These are phyloP conservation scores for Leptarthrus brevirostris DNA, from an alignment of 2,888 invertebrate species.

Conservation along the genomic window DNA sequence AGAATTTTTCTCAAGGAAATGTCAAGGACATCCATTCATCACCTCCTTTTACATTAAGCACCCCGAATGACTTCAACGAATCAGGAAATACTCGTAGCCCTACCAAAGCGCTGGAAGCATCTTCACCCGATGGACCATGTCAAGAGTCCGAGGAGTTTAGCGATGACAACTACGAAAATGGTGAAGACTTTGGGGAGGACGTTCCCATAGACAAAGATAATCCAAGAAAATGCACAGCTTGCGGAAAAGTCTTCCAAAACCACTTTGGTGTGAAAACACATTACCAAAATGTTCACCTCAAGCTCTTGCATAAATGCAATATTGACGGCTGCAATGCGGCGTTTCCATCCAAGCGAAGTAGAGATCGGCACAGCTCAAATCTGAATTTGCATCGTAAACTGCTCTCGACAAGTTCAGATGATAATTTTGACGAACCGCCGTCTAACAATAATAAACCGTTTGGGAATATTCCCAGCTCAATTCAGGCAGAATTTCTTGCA, in stretches of 20 bases:
- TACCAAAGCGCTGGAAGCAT: conserved; percentile 70
- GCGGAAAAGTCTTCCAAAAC: conserved; percentile 93
- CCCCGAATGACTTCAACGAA: conserved; percentile 20
- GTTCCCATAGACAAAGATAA: conserved; percentile 93
- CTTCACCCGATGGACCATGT: conserved; percentile 74
- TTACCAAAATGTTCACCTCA: conserved; percentile 94
- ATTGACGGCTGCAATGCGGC: conserved; percentile 95
- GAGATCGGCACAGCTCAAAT: conserved; percentile 93
- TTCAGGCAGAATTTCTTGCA: conserved; percentile 84
- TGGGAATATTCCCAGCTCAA: conserved; percentile 71
- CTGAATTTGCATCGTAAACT: conserved; percentile 91
- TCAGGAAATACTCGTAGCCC: conserved; percentile 69
- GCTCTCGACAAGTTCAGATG: conserved; percentile 76
- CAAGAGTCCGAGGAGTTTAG: conserved; percentile 71
- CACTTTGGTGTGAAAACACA: conserved; percentile 94
- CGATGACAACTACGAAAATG: conserved; percentile 79
- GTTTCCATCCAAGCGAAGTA: conserved; percentile 91
- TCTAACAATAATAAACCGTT: conserved; percentile 67
- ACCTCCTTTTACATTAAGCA: background rate
- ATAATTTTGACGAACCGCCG: conserved; percentile 67
- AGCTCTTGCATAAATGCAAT: conserved; percentile 94
- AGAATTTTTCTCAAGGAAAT: conserved; percentile 83
- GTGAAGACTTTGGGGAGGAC: conserved; percentile 75
- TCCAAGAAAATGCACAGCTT: conserved; percentile 89
- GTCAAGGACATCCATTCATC: conserved; percentile 69